A percentile compares a stretch with the other conserved stretches of the same genome.
These are phyloP conservation scores for Steatornis caripensis DNA, from an alignment of 2,113 vertebrate genomes.

Conservation along the genomic window DNA sequence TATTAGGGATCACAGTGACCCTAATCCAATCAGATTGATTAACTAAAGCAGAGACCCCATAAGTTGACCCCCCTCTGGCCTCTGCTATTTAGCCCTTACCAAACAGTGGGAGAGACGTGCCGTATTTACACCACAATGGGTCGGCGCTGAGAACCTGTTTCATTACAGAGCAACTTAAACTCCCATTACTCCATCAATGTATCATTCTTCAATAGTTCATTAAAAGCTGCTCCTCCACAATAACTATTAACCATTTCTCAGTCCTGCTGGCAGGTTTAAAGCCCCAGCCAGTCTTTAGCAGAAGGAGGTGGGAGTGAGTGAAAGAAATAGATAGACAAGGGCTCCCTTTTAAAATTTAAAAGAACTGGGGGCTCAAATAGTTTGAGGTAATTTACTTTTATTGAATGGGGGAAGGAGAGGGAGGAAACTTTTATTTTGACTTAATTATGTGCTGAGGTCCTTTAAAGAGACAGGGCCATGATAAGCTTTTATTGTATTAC, in stretches of 20 bases:
- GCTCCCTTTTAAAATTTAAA: slow-evolving; percentile 57
- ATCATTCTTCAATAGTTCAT: slow-evolving; percentile 83
- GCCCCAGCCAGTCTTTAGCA: slow-evolving; percentile 39
- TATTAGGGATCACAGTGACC: slow-evolving; percentile 90
- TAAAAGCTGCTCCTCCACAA: slow-evolving; percentile 79
- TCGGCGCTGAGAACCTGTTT: slow-evolving; percentile 79
- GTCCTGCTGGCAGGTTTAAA: slow-evolving; percentile 71
- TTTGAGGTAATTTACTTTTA: slow-evolving; percentile 65
- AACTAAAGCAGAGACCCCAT: slow-evolving; percentile 78
- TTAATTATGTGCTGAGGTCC: slow-evolving; percentile 36
- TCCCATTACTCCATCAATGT: slow-evolving; percentile 79
- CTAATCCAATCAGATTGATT: slow-evolving; percentile 99
- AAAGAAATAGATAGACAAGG: slow-evolving; percentile 48
- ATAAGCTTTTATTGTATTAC: background rate
- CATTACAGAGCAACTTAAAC: slow-evolving; percentile 82
- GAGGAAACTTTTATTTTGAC: slow-evolving; percentile 46
- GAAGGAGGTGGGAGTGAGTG: slow-evolving; percentile 49
- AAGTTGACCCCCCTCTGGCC: slow-evolving; percentile 72
- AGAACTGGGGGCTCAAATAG: slow-evolving; percentile 34
- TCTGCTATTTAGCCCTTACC: slow-evolving; percentile 73
- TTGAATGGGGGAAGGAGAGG: background rate
- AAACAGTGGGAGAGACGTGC: slow-evolving; percentile 75
- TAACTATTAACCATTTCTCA: slow-evolving; percentile 76
- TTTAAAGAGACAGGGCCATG: background rate
- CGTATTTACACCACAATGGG: slow-evolving; percentile 85